Conservation (phyloP, 2,797 vertebrate species). For the Acrocephalus scirpaceus region DNA sequence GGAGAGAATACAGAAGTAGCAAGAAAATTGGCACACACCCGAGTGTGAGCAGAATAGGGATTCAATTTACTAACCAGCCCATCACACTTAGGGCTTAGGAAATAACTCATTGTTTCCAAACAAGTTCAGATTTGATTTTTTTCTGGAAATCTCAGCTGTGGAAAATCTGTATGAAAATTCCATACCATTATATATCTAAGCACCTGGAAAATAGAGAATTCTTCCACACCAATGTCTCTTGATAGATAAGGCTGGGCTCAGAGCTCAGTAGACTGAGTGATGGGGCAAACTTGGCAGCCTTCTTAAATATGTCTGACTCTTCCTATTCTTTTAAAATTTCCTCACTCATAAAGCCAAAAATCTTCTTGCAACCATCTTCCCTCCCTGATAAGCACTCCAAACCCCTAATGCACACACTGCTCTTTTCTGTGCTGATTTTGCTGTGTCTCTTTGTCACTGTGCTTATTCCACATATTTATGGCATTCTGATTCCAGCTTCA, state of each 20-base stretch:
- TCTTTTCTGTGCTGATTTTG: not conserved
- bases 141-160: not conserved
- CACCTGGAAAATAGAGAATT: not conserved
- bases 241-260: not conserved
- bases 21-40: not conserved
- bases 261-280: not conserved
- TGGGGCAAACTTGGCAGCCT: not conserved
- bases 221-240: not conserved
- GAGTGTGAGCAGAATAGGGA: not conserved
- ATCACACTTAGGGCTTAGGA: not conserved
- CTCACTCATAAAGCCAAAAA: not conserved
- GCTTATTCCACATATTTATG: not conserved
- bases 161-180: not conserved
- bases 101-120: not conserved
- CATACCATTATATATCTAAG: not conserved
- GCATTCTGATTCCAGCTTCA: not conserved
- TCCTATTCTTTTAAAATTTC: not conserved
- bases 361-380: not conserved
- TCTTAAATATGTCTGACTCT: not conserved
- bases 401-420: not conserved
- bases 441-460: not conserved
- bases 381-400: not conserved
- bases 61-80: not conserved
- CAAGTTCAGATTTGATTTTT: not conserved
- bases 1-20: not conserved